phyloP scores from a whole-genome alignment of 2,113 vertebrate genomes.

The Piprites chloris region DNA sequence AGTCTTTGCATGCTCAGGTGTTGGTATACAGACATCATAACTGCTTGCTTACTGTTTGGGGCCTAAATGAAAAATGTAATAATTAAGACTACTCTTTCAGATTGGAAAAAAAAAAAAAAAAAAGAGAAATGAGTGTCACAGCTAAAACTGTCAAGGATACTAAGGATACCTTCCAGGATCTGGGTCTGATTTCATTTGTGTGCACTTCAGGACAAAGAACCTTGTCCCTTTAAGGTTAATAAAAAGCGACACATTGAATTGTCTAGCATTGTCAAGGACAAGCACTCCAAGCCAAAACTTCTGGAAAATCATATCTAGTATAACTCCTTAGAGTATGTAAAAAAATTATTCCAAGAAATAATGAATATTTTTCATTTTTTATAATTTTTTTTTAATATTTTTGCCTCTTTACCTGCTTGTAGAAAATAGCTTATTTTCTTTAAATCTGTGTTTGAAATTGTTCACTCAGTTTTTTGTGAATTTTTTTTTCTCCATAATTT shows the following conservation, averaged over 20 bases:
- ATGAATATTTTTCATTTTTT: not conserved
- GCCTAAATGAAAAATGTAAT: not conserved
- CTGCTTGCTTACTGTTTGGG: not conserved
- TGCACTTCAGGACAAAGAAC: not conserved
- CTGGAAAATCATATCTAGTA: not conserved
- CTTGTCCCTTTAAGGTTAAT: not conserved
- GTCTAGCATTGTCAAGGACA: not conserved
- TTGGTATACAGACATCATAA: not conserved
- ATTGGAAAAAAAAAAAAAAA: not conserved
- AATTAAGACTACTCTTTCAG: not conserved
- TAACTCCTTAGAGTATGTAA: not conserved
- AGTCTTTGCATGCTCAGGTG: not conserved
- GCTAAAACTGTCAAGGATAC: not conserved
- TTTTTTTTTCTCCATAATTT: constrained; percentile 17
- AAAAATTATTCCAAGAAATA: not conserved
- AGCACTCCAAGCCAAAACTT: not conserved
- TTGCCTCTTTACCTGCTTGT: not conserved
- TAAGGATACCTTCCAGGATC: not conserved
- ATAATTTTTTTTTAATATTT: not conserved
- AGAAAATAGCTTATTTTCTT: not conserved
- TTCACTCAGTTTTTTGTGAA: not conserved
- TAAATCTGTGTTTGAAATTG: not conserved
- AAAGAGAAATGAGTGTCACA: not conserved
- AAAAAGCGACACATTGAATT: not conserved
- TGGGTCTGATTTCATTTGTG: not conserved